phyloP scores from a whole-genome alignment of 2,888 invertebrate species.

The Tipula confusa region DNA sequence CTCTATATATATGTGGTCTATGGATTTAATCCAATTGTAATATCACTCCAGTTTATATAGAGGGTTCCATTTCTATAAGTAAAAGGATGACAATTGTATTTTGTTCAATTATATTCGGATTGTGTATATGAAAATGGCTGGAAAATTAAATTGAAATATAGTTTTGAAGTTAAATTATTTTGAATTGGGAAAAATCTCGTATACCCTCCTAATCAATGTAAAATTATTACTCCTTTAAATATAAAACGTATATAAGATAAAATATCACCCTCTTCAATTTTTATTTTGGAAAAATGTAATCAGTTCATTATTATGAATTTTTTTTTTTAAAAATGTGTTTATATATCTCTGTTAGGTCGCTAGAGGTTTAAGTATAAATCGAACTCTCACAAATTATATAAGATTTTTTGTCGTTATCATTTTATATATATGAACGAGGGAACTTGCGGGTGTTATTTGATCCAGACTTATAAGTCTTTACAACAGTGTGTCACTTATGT shows the following conservation, averaged over 20 bases:
- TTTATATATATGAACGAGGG: not conserved
- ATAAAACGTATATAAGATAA: not conserved
- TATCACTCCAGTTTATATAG: not conserved
- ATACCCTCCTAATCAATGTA: constrained; percentile 13
- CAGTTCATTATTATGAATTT: constrained; percentile 25
- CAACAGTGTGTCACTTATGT: not conserved
- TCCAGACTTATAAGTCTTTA: not conserved
- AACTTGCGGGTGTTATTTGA: not conserved
- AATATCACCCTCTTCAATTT: constrained; percentile 14
- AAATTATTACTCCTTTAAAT: constrained; percentile 3
- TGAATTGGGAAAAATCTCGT: not conserved
- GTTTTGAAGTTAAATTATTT: constrained; percentile 5
- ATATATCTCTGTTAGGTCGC: not conserved
- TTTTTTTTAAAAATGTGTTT: not conserved
- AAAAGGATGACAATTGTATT: constrained; percentile 16
- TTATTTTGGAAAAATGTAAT: not conserved
- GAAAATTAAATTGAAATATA: constrained; percentile 25
- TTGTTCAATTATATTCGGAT: constrained; percentile 1
- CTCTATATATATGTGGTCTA: not conserved
- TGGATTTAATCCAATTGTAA: constrained; percentile 25
- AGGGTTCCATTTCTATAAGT: not conserved
- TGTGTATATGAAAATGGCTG: not conserved
- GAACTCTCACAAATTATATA: not conserved
- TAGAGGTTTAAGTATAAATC: not conserved
- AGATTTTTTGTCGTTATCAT: not conserved